Evolutionary conservation across 1,140 invertebrate genomes (phyloP).

Genomic region (Bombus affinis): DNA sequence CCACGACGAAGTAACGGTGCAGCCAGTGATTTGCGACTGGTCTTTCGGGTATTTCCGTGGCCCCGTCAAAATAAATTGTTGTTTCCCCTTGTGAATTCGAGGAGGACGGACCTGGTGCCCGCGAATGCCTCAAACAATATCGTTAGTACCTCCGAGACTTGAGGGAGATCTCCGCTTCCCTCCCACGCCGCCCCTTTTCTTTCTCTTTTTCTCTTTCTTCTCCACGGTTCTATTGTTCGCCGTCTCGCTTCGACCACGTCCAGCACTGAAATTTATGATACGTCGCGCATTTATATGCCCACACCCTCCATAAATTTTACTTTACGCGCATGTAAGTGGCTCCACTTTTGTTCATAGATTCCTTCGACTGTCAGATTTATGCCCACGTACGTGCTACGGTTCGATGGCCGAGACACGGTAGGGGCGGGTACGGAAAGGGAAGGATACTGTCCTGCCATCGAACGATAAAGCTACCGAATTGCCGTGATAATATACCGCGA

Average conservation of each 20-base stretch:
- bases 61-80: constrained; percentile 57
- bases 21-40: constrained; percentile 52
- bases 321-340: constrained; percentile 78
- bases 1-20: constrained; percentile 21
- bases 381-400: constrained; percentile 55
- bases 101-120: constrained; percentile 52
- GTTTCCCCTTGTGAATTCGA: constrained; percentile 46
- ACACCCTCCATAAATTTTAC: constrained; percentile 74
- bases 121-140: constrained; percentile 72
- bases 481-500: not conserved
- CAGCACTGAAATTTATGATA: constrained; percentile 74
- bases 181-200: not conserved
- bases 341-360: constrained; percentile 80
- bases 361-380: constrained; percentile 77
- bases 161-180: constrained; percentile 35
- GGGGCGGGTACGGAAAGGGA: not conserved
- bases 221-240: not conserved
- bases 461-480: not conserved
- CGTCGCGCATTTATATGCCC: constrained; percentile 76
- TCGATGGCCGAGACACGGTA: constrained; percentile 52
- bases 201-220: constrained; percentile 1
- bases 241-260: constrained; percentile 20
- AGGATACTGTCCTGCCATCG: not conserved
- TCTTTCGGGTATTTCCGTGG: constrained; percentile 33
- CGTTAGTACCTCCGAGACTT: constrained; percentile 70